These are phyloP conservation scores for Hyposoter dolosus DNA, from an alignment of 2,888 invertebrate species.

Conservation along the genomic window DNA sequence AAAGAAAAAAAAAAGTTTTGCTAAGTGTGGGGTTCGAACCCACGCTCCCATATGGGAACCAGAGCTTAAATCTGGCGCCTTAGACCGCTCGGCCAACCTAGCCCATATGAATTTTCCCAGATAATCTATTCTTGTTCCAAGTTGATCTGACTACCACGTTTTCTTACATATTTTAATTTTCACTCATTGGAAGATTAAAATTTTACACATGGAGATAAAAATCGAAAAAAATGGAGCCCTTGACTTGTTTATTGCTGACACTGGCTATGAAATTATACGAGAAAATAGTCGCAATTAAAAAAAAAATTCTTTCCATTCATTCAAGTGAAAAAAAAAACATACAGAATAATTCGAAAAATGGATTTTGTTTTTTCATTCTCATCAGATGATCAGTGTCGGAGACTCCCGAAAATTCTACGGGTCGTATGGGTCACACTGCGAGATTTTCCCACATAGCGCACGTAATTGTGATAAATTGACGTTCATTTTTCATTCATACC, in stretches of 20 bases:
- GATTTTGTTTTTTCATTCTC: too few species aligned
- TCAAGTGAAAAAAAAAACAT: background rate
- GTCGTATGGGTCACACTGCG: background rate
- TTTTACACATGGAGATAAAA: background rate
- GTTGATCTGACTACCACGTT: background rate
- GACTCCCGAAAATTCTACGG: background rate
- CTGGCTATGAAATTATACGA: background rate
- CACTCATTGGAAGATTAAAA: background rate
- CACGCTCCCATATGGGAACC: slow-evolving; percentile 89
- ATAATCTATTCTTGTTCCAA: background rate
- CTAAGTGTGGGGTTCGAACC: slow-evolving; percentile 90
- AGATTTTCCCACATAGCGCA: background rate
- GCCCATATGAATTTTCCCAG: slow-evolving; percentile 75
- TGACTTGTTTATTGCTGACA: background rate
- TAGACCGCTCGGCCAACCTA: slow-evolving; percentile 90
- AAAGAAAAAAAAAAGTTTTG: slow-evolving; percentile 80
- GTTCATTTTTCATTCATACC: slow-evolving; percentile 64
- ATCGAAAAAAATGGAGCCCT: background rate
- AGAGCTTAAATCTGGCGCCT: slow-evolving; percentile 90
- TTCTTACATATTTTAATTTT: background rate
- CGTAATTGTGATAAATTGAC: slow-evolving; percentile 54
- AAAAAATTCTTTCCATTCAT: background rate
- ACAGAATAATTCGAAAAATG: too few species aligned
- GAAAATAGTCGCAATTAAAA: too few species aligned
- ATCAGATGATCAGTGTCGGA: too few species aligned